Conservation (phyloP, 2,113 vertebrate genomes). For the Apteryx mantelli region DNA sequence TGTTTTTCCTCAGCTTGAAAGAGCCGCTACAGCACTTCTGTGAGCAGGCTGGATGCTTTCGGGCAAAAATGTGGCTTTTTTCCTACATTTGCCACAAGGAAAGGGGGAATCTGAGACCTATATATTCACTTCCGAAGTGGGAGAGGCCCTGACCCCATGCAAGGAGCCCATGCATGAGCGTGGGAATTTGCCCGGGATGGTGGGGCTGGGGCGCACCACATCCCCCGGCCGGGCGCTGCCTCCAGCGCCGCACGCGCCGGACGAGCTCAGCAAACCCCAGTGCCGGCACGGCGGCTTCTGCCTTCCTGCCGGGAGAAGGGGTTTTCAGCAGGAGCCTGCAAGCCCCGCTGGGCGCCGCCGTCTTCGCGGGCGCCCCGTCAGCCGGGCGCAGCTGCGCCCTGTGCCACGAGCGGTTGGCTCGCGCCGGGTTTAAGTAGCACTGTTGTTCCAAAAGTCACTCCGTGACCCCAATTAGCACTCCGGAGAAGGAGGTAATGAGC, state of each 20-base stretch:
- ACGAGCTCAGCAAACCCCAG: not conserved
- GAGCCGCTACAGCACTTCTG: accelerated
- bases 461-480: not conserved
- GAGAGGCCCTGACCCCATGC: accelerated
- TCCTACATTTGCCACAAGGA: not conserved
- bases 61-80: not conserved
- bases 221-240: too few relatives aligned
- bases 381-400: accelerated
- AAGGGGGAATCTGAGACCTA: not conserved
- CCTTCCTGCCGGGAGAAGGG: not conserved
- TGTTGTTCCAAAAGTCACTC: not conserved
- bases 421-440: accelerated
- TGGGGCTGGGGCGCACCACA: too few relatives aligned
- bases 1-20: not conserved
- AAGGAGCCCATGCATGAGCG: not conserved
- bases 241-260: too few relatives aligned
- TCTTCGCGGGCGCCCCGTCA: accelerated
- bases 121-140: accelerated
- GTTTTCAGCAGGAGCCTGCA: not conserved
- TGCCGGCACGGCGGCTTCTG: not conserved
- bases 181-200: too few relatives aligned
- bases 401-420: accelerated
- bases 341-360: not conserved
- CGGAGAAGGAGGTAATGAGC: not conserved
- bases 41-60: not conserved